Evolutionary conservation across 2,888 invertebrate genomes (phyloP).

Genomic region (Nesidiocoris tenuis): DNA sequence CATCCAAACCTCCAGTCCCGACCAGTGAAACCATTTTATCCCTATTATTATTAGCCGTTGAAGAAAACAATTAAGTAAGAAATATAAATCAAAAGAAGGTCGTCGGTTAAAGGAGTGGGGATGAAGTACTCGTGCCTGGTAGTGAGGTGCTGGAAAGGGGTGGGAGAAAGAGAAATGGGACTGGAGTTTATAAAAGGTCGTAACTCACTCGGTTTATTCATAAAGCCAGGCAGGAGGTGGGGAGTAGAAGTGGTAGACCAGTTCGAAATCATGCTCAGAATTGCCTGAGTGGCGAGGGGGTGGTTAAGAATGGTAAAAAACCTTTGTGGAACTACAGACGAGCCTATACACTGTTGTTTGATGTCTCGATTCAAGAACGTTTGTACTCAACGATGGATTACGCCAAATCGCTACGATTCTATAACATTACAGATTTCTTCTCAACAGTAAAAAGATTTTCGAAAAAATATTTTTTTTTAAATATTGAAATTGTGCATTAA

Average conservation of each 20-base stretch:
- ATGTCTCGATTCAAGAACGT: no score
- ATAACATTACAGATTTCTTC: no score
- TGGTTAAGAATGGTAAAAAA: neutral
- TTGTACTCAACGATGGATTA: no score
- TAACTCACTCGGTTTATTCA: conserved; percentile 39
- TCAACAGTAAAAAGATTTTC: no score
- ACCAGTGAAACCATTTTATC: neutral
- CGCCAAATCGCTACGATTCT: no score
- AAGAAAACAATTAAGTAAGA: conserved; percentile 40
- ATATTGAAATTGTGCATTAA: no score
- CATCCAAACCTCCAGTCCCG: neutral
- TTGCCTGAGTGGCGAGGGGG: neutral
- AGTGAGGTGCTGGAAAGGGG: neutral
- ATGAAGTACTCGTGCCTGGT: neutral
- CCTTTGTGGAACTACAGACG: neutral
- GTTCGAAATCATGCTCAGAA: neutral
- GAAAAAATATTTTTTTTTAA: no score
- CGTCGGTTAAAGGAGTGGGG: conserved; percentile 1
- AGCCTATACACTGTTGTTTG: no score
- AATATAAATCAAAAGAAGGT: conserved; percentile 33
- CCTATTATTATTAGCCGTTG: conserved; percentile 25
- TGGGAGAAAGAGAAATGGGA: neutral
- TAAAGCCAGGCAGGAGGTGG: conserved; percentile 18
- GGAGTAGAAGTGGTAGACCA: neutral
- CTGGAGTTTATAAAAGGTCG: conserved; percentile 37